Base-by-base conservation (phyloP, 2,113 vertebrate species). In the Eulemur macaco region DNA sequence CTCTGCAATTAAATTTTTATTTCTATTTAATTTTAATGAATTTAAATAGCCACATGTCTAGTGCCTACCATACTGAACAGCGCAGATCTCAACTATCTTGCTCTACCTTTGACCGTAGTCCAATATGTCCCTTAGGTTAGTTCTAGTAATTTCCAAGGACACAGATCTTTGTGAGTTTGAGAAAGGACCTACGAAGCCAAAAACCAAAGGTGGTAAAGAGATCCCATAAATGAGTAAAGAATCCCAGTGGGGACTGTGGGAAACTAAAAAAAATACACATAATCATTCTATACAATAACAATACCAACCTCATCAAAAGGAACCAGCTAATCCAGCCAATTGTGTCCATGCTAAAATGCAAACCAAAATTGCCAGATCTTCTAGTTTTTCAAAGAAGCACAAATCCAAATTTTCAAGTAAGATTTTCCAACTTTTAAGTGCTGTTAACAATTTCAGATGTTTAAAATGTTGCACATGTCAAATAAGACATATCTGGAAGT, bases 1-100 rank as follows among this genome's bases (percentile, higher is more conserved):
- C 7, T 54, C 18, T 80, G 25, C 6, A 50, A 76, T 14, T 56
- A 20, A 78, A 58, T 82, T 92, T 78, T 52, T 34, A 63, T 42
- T 64, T 82, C 73, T 64, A 86, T 29, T 92, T 66, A 71, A 83
- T 56, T 88, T 83, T 80, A 92, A 84, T 45, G 3, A 91, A 86
- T 96, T 86, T 83, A 84, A 91, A 68, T 37, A 68, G 4, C 18
- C 31, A 11, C 34, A 34, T 85, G 9, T 76, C 8, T 92, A 42
- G 8, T 31, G 39, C 25, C 23, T 52, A 73, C 17, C 7, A 82
- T 69, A 39, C 47, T 69, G 27, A 92, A 89, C 5, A 68, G 8
- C 50, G 4, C 4, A 31, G 29, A 68, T 78, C n/a, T 60, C 13
- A 34, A 64, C 20, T 8, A 27, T 54, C 27, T 77, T 78, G 7